These are phyloP conservation scores for Macrosteles quadrilineatus DNA, from an alignment of 1,140 invertebrate species.

Conservation along the genomic window DNA sequence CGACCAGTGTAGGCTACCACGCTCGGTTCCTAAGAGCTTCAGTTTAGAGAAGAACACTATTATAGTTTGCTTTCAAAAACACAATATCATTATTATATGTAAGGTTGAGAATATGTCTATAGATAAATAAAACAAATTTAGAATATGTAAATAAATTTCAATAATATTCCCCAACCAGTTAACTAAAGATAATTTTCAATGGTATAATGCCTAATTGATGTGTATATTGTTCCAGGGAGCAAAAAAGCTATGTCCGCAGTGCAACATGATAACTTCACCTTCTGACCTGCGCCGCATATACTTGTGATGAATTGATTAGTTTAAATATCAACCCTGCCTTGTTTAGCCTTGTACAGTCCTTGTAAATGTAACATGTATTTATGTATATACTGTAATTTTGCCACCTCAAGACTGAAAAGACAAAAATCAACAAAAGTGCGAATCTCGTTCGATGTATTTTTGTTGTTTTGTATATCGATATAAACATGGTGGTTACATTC, in stretches of 20 bases:
- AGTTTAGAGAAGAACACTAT: no score
- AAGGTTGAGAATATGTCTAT: no score
- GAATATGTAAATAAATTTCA: no score
- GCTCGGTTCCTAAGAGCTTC: no score
- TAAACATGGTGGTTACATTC: background rate
- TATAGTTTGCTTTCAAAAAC: no score
- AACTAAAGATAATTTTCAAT: no score
- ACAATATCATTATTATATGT: no score
- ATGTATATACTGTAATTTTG: slow-evolving; percentile 1
- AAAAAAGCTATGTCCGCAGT: slow-evolving; percentile 93
- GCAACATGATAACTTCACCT: slow-evolving; percentile 91
- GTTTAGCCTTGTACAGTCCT: background rate
- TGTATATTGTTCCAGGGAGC: slow-evolving; percentile 59
- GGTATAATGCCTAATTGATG: no score
- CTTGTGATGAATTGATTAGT: slow-evolving; percentile 62
- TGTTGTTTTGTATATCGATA: background rate
- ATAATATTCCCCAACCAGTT: no score
- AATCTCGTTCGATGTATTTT: background rate
- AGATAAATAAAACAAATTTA: no score
- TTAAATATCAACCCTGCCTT: slow-evolving; percentile 11
- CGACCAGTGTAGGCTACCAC: no score
- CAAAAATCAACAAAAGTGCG: background rate
- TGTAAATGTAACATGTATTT: background rate
- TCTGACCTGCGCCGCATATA: slow-evolving; percentile 85
- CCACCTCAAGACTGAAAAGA: background rate